Conservation (phyloP, 2,888 invertebrate genomes). For the Tenthredo mesomela region DNA sequence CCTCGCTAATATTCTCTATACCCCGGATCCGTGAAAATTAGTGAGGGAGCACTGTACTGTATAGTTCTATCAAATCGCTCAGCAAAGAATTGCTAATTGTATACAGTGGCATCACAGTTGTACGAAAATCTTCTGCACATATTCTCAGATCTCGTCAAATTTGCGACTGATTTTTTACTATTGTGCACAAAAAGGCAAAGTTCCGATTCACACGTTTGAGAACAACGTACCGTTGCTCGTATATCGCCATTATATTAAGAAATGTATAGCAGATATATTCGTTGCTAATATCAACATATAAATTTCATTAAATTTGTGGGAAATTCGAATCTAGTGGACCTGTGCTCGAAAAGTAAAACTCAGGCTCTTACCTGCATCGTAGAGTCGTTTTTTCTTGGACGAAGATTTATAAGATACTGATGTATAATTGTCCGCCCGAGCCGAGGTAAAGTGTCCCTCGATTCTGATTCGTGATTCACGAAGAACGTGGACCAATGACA, state of each 20-base stretch:
- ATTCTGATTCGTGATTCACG: constrained; percentile 56
- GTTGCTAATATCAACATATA: neutral
- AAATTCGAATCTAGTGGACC: neutral
- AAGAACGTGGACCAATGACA: constrained; percentile 56
- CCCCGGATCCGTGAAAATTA: too few relatives aligned
- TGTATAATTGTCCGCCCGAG: neutral
- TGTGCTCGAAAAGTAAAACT: neutral
- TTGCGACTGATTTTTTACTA: too few relatives aligned
- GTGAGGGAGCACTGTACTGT: too few relatives aligned
- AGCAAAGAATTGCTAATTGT: too few relatives aligned
- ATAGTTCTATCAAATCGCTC: too few relatives aligned
- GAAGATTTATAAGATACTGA: neutral
- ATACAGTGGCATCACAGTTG: too few relatives aligned
- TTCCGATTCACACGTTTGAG: too few relatives aligned
- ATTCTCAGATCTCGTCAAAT: too few relatives aligned
- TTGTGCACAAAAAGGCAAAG: too few relatives aligned
- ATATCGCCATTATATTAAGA: neutral
- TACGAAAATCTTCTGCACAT: too few relatives aligned
- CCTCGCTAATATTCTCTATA: too few relatives aligned
- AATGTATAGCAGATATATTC: neutral
- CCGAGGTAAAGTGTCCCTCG: neutral
- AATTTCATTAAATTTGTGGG: neutral
- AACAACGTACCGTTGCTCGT: too few relatives aligned
- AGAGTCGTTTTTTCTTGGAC: neutral
- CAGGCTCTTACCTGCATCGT: neutral